Conservation (phyloP, 2,888 invertebrate species). For the Temnothorax unifasciatus region DNA sequence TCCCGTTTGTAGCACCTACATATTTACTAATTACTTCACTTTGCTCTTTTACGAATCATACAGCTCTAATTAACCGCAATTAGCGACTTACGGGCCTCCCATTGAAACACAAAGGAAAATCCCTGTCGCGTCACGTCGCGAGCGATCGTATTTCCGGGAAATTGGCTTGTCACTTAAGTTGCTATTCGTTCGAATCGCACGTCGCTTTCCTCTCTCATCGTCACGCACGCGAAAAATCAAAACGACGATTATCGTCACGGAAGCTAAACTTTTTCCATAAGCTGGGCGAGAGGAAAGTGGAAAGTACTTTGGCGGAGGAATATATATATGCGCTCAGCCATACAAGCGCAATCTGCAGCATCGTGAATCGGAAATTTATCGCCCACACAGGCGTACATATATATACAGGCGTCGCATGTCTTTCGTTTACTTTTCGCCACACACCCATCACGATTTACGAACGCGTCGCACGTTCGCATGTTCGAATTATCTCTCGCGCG, state of each 20-base stretch:
- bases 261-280: constrained; percentile 48
- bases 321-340: not conserved
- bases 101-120: not conserved
- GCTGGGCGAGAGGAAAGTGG: constrained; percentile 22
- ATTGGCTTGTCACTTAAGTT: constrained; percentile 16
- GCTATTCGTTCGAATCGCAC: not conserved
- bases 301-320: constrained; percentile 32
- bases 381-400: not conserved
- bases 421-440: constrained; percentile 27
- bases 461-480: constrained; percentile 32
- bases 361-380: constrained; percentile 53
- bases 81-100: not conserved
- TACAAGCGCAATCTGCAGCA: constrained; percentile 35
- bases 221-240: constrained; percentile 15
- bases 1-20: not conserved
- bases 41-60: not conserved
- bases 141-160: not conserved
- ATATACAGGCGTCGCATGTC: not conserved
- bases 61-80: constrained; percentile 6
- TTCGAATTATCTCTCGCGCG: constrained; percentile 38
- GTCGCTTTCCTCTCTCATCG: constrained; percentile 6
- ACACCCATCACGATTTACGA: constrained; percentile 17
- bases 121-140: too few species aligned
- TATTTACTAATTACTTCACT: not conserved
- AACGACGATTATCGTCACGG: constrained; percentile 17